Percentiles rank a stretch among this genome's conserved stretches.
phyloP scores from a whole-genome alignment of 2,888 invertebrate species.

The Liodrosophila aerea region DNA sequence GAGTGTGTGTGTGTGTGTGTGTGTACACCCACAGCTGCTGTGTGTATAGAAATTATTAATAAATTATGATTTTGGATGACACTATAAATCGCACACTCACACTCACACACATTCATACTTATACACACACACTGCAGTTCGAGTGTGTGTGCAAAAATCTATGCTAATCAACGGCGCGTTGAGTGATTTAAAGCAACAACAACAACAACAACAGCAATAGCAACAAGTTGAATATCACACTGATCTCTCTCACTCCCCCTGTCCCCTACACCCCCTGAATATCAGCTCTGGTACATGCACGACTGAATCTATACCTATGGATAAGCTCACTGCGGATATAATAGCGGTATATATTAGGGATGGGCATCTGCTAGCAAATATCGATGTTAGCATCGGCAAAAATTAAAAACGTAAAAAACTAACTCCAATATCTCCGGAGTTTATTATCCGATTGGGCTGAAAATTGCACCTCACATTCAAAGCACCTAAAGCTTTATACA shows the following conservation, averaged over 20 bases:
- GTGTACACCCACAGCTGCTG: constrained; percentile 29
- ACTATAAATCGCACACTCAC: constrained; percentile 52
- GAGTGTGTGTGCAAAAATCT: constrained; percentile 8
- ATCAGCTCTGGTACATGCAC: no score
- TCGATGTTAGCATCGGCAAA: no score
- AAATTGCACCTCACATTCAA: no score
- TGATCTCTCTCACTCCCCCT: constrained; percentile 1
- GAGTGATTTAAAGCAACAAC: constrained; percentile 48
- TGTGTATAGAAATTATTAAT: constrained; percentile 63
- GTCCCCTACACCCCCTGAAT: no score
- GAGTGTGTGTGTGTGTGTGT: constrained; percentile 14
- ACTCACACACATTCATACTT: background rate
- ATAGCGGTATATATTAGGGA: no score
- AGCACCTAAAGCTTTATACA: no score
- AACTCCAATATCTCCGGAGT: no score
- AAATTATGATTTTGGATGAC: constrained; percentile 70
- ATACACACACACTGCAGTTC: background rate
- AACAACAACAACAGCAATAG: constrained; percentile 14
- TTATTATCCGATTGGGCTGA: no score
- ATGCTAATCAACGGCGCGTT: constrained; percentile 52
- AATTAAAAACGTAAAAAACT: no score
- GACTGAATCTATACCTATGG: no score
- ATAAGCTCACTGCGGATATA: no score
- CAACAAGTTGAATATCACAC: background rate
- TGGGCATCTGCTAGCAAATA: no score